These are phyloP conservation scores for Thumatha senex DNA, from an alignment of 2,888 invertebrate species.

Conservation along the genomic window DNA sequence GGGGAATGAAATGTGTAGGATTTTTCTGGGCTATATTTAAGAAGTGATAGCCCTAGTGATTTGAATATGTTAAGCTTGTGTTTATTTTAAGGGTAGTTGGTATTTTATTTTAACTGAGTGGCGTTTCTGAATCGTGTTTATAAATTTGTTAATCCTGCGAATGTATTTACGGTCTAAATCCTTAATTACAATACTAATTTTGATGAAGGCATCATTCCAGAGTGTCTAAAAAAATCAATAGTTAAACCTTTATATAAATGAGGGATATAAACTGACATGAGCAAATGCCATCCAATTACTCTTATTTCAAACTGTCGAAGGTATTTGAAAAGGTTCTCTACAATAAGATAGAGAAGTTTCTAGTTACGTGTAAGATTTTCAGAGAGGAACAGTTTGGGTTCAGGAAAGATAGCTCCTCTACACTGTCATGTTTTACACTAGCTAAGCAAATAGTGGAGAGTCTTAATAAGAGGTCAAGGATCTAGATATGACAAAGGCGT, in stretches of 20 bases:
- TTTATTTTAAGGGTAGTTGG: background rate
- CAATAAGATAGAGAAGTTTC: no score
- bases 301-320: constrained; percentile 2
- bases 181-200: no score
- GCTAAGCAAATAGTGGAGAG: no score
- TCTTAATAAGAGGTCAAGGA: no score
- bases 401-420: no score
- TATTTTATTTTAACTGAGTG: background rate
- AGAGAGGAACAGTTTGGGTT: no score
- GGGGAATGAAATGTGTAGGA: constrained; percentile 37
- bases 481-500: no score
- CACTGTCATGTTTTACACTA: no score
- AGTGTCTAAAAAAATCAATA: background rate
- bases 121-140: no score
- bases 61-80: background rate
- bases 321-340: background rate
- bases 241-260: background rate
- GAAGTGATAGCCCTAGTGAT: constrained; percentile 3
- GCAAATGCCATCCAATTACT: background rate
- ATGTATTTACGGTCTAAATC: no score
- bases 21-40: constrained; percentile 25
- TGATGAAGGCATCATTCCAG: background rate
- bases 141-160: no score
- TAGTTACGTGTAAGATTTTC: no score
- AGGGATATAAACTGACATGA: background rate